Evolutionary conservation across 2,888 invertebrate species (phyloP).

Genomic region (Molorchus minor): DNA sequence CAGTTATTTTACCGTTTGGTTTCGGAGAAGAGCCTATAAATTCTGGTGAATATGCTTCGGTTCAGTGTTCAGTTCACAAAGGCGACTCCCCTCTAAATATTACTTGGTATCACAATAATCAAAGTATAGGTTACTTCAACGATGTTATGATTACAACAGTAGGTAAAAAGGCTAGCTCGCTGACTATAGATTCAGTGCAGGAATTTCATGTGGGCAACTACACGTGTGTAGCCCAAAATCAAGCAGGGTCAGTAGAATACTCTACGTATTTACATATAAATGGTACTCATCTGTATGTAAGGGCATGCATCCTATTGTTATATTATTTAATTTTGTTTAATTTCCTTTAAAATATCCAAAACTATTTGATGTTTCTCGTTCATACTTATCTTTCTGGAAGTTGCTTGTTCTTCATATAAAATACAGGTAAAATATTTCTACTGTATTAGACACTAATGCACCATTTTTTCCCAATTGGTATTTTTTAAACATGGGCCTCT

Average conservation of each 20-base stretch:
- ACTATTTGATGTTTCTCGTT: too few relatives aligned
- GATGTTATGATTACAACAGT: conserved; percentile 61
- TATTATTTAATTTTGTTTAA: too few relatives aligned
- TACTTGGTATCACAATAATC: conserved; percentile 69
- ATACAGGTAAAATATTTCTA: too few relatives aligned
- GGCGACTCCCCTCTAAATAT: conserved; percentile 76
- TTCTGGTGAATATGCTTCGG: conserved; percentile 75
- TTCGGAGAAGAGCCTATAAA: conserved; percentile 68
- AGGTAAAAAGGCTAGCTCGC: conserved; percentile 66
- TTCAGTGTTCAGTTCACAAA: conserved; percentile 75
- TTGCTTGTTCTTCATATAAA: too few relatives aligned
- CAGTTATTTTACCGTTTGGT: conserved; percentile 67
- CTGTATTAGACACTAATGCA: neutral
- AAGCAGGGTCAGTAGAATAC: conserved; percentile 75
- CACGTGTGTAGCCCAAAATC: conserved; percentile 77
- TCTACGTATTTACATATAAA: conserved; percentile 69
- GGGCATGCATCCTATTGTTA: too few relatives aligned
- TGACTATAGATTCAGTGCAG: conserved; percentile 71
- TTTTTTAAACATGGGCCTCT: neutral
- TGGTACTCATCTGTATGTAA: conserved; percentile 66
- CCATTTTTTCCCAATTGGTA: neutral
- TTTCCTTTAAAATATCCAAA: too few relatives aligned
- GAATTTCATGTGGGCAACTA: conserved; percentile 78
- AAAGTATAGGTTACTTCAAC: conserved; percentile 56
- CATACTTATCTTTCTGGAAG: too few relatives aligned